Base-by-base conservation (phyloP, 2,113 vertebrate genomes). In the Irena cyanogastra region DNA sequence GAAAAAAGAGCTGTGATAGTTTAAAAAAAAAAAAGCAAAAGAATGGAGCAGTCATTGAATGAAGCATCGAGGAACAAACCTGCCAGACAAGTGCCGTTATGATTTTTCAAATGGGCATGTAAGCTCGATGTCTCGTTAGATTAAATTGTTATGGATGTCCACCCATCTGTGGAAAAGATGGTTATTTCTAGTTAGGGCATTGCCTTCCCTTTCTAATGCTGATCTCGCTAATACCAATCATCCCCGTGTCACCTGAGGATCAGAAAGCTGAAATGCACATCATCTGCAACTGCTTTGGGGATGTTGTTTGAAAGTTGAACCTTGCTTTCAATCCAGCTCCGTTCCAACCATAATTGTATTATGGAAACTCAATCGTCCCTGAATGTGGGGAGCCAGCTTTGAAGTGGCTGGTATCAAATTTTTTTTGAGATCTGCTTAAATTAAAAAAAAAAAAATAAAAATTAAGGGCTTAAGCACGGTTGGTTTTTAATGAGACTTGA, bases 251-350 rank as follows among this genome's bases (percentile, higher is more conserved):
- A 96, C 94, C 94, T 96, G 92, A 95, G 93, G 86, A 96, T 95
- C 92, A 84, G 95, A 96, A 92, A 82, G 88, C 80, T 52, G 23
- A 90, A 95, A 74, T 27, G 9, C 39, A 30, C 68, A n/a, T 95
- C 95, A 94, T 96, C 96, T 97, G 95, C 92, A 96, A 94, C 93
- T 94, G 8, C 94, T 96, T 92, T 94, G 93, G 88, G 44, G 72
- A 93, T 7, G 37, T 26, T 44, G 77, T 93, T 95, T 96, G 95
- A 96, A 96, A 96, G 83, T 64, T 93, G 92, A 96, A 87, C 88
- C 64, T n/a, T 30, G 61, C 90, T 92, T 90, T 94, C 94, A 93
- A 50, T 96, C 41, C 77, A 86, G 80, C 90, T 90, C 83, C 0
- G 0, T 96, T 96, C 76, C 89, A 63, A 45, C 71, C 8, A 0